Percentiles rank a stretch among this genome's conserved stretches.
Conservation (phyloP, 2,113 vertebrate species). For the Opisthocomus hoazin region DNA sequence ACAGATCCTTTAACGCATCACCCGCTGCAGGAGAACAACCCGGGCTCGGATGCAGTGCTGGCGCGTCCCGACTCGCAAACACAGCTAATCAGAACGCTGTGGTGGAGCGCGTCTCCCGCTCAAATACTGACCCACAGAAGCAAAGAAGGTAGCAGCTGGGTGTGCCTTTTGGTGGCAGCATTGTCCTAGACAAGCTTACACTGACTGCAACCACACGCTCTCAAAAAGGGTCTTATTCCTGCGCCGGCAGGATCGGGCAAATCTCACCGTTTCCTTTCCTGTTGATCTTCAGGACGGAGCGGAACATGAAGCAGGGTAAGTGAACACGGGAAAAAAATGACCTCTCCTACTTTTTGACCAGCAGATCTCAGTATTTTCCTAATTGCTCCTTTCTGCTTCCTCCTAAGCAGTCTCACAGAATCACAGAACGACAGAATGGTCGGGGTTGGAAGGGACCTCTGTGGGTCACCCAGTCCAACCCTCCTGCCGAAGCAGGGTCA, state of each 20-base stretch:
- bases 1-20: not conserved
- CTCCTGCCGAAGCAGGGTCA: no score
- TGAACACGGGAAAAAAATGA: rapidly evolving
- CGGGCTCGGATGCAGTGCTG: not conserved
- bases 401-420: no score
- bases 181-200: not conserved
- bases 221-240: not conserved
- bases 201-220: not conserved
- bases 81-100: not conserved
- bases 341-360: not conserved
- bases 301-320: not conserved
- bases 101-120: not conserved
- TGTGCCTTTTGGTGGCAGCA: slow-evolving; percentile 58
- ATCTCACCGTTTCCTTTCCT: not conserved
- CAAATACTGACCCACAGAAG: not conserved
- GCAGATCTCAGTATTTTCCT: not conserved
- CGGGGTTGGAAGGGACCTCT: no score
- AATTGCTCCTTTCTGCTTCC: not conserved
- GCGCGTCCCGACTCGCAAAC: not conserved
- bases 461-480: no score
- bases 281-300: not conserved
- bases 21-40: not conserved
- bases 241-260: not conserved
- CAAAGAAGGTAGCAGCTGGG: not conserved
- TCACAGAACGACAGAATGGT: no score